These are phyloP conservation scores for Xenopus borealis DNA, from an alignment of 2,113 vertebrate genomes.

Conservation along the genomic window DNA sequence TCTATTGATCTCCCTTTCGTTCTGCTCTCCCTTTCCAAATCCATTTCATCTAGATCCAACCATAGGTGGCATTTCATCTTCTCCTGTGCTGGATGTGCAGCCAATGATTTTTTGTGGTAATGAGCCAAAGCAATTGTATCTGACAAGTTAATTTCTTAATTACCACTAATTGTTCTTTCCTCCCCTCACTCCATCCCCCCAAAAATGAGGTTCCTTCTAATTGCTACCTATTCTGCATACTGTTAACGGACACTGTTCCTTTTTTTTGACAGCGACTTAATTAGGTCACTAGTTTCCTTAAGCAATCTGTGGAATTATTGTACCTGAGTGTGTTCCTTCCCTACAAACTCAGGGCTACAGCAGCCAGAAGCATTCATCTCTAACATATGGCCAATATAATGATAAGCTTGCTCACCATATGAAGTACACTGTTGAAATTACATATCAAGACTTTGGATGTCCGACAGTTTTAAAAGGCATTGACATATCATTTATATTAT, in stretches of 20 bases:
- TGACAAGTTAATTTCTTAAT: conserved; percentile 31
- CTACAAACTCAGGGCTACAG: neutral
- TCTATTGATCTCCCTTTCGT: neutral
- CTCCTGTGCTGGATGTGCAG: neutral
- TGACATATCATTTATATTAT: no score
- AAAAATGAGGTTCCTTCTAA: conserved; percentile 22
- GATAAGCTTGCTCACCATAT: no score
- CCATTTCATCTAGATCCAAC: neutral
- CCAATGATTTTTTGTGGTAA: conserved; percentile 7
- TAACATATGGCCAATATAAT: no score
- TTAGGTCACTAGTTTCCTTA: conserved; percentile 13
- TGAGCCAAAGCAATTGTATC: conserved; percentile 19
- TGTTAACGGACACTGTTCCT: conserved; percentile 27
- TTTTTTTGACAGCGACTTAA: conserved; percentile 28
- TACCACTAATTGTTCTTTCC: conserved; percentile 19
- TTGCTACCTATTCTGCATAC: conserved; percentile 17
- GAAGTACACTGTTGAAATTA: no score
- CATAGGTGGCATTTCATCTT: neutral
- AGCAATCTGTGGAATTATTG: conserved; percentile 25
- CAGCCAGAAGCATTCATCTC: neutral
- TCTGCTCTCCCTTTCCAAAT: neutral
- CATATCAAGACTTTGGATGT: no score
- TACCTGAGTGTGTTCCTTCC: conserved; percentile 6
- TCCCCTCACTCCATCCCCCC: neutral
- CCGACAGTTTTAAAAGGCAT: no score